Base-by-base conservation (phyloP, 2,797 vertebrate genomes). In the Anguilla obscura region DNA sequence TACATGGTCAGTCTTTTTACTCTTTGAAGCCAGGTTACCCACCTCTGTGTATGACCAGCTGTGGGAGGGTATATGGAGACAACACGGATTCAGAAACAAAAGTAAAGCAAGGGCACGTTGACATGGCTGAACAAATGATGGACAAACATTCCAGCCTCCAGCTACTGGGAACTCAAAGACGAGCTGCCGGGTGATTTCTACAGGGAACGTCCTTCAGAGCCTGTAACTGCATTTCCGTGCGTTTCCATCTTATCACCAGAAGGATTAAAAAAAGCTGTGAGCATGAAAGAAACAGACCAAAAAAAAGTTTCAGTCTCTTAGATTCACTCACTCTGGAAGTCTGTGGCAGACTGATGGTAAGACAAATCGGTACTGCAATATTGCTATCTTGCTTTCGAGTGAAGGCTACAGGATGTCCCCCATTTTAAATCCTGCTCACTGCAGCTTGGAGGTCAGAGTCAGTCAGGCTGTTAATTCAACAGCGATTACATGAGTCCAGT, bases 341-440 rank as follows among this genome's bases (percentile, higher is more conserved):
- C 1, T 4, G 74, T 79, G 4, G 36, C 33, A 21, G 30, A 40
- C 33, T 3, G 12, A 4, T 40, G 33, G 69, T 74, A 12, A 79
- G 33, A 79, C 6, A 18, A 0, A 40, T 79, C 16, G 2, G 16
- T 79, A 14, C 4, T 45, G 33, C 33, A 36, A 18, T 79, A 40
- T 21, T 0, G 71, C 30, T 36, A 76, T 3, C 71, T 36, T 33
- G 36, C 33, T 36, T 79, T 36, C 33, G 1, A 7, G 4, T n/a
- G 21, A 58, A 21, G 56, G 56, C 16, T n/a, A 60, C 71, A 16
- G 71, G 14, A 16, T 45, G 74, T 82, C 85, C 87, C 33, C 74
- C 87, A 76, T 87, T 33, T 87, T 87, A 79, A 69, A 84, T 89
- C 45, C 84, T 87, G 76, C n/a, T 45, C 52, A 80, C 50, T 63